phyloP scores from a whole-genome alignment of 2,888 invertebrate species.

The Polia nebulosa region DNA sequence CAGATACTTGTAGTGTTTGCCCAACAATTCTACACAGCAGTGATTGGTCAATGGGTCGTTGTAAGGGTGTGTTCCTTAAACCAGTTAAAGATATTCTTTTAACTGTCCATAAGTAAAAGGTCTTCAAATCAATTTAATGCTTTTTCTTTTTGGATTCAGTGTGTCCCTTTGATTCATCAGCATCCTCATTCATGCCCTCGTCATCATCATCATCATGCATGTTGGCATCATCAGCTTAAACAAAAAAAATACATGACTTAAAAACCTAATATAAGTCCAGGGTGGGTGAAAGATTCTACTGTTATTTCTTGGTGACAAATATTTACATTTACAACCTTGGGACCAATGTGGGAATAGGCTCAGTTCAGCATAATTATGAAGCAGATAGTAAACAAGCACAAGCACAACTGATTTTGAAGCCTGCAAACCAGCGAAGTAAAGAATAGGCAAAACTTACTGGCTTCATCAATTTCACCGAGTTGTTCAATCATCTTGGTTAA shows the following conservation, averaged over 20 bases:
- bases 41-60: too few species aligned
- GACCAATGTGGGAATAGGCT: not conserved
- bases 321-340: not conserved
- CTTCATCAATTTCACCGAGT: slow-evolving; percentile 63
- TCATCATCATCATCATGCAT: slow-evolving; percentile 65
- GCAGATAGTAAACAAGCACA: not conserved
- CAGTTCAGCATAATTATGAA: not conserved
- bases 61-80: too few species aligned
- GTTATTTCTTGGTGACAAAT: not conserved
- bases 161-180: slow-evolving; percentile 66
- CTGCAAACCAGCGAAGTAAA: not conserved
- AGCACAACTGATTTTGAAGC: not conserved
- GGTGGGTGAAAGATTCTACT: not conserved
- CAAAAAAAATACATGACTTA: not conserved
- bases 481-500: slow-evolving; percentile 80
- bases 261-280: not conserved
- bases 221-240: slow-evolving; percentile 59
- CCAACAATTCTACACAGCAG: too few species aligned
- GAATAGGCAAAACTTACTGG: slow-evolving; percentile 32
- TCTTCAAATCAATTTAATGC: slow-evolving; percentile 51
- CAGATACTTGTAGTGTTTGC: too few species aligned
- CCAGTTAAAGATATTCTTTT: not conserved
- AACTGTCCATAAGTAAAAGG: too few species aligned
- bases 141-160: slow-evolving; percentile 77
- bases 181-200: slow-evolving; percentile 58